These are phyloP conservation scores for Parasteatoda lunata DNA, from an alignment of 2,888 invertebrate species.

Conservation along the genomic window DNA sequence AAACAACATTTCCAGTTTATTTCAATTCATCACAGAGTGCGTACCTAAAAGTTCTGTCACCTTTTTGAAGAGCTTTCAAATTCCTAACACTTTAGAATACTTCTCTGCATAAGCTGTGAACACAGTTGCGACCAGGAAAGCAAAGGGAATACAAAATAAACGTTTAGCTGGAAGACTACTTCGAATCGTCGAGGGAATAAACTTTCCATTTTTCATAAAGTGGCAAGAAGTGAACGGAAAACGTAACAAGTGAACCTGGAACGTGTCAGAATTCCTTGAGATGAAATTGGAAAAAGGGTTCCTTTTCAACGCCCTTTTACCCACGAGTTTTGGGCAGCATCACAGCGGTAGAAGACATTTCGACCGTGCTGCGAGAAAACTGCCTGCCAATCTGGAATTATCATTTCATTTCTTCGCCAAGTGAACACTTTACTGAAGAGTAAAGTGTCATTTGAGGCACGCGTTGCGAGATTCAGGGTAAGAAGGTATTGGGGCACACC, in stretches of 20 bases:
- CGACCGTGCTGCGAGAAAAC: background rate
- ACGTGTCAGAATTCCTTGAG: background rate
- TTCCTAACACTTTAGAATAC: too few relatives aligned
- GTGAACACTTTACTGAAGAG: slow-evolving; percentile 10
- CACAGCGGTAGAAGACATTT: background rate
- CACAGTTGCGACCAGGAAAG: too few relatives aligned
- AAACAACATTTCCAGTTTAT: too few relatives aligned
- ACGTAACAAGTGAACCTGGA: background rate
- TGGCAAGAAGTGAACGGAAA: background rate
- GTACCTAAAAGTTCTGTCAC: too few relatives aligned
- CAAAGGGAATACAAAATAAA: too few relatives aligned
- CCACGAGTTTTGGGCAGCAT: background rate
- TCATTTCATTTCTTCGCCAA: slow-evolving; percentile 7
- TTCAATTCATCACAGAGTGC: too few relatives aligned
- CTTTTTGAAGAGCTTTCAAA: too few relatives aligned
- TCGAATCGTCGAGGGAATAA: background rate
- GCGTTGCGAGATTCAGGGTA: background rate
- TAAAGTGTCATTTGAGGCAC: slow-evolving; percentile 26
- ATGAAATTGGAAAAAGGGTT: slow-evolving; percentile 2
- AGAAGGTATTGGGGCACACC: slow-evolving; percentile 7
- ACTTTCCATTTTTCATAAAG: slow-evolving; percentile 22
- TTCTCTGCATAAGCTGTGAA: too few relatives aligned
- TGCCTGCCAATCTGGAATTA: slow-evolving; percentile 16
- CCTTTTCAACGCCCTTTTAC: background rate
- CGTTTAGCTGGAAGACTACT: background rate